These are phyloP conservation scores for Crotalus viridis DNA, from an alignment of 2,113 vertebrate genomes.

Conservation along the genomic window DNA sequence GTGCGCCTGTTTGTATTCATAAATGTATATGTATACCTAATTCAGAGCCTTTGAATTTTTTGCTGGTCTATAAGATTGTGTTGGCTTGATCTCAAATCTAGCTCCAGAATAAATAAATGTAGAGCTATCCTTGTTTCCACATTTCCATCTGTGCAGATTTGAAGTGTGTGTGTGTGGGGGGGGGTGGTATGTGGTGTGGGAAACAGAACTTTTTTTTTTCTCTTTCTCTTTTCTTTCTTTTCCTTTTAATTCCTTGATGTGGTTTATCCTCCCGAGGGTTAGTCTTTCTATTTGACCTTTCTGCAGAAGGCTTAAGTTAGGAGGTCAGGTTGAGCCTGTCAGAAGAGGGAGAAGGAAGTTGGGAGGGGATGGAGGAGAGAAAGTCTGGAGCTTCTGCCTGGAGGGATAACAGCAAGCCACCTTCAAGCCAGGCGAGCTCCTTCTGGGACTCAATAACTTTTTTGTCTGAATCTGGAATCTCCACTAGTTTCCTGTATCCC, in stretches of 20 bases:
- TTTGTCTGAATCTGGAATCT: neutral
- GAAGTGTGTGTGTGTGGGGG: neutral
- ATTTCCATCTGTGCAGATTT: conserved; percentile 1
- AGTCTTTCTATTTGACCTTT: conserved; percentile 9
- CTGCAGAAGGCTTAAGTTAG: conserved; percentile 25
- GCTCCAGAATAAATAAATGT: conserved; percentile 31
- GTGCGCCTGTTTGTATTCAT: neutral
- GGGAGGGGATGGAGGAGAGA: neutral
- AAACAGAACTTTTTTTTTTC: neutral
- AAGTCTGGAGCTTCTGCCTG: neutral
- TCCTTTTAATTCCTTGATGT: neutral
- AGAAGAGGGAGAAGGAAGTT: neutral
- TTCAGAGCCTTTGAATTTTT: neutral
- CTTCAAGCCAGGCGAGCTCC: too few species aligned
- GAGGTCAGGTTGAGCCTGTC: neutral
- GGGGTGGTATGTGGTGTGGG: neutral
- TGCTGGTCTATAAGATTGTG: conserved; percentile 27
- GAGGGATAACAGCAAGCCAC: neutral
- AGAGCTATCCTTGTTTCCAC: conserved; percentile 10
- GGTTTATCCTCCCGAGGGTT: conserved; percentile 14
- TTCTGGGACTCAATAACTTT: neutral
- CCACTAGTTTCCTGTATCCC: neutral
- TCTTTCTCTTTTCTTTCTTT: neutral
- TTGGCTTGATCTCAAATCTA: conserved; percentile 44
- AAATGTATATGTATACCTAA: neutral